phyloP scores from a whole-genome alignment of 2,888 invertebrate genomes.

The Bembecia ichneumoniformis region DNA sequence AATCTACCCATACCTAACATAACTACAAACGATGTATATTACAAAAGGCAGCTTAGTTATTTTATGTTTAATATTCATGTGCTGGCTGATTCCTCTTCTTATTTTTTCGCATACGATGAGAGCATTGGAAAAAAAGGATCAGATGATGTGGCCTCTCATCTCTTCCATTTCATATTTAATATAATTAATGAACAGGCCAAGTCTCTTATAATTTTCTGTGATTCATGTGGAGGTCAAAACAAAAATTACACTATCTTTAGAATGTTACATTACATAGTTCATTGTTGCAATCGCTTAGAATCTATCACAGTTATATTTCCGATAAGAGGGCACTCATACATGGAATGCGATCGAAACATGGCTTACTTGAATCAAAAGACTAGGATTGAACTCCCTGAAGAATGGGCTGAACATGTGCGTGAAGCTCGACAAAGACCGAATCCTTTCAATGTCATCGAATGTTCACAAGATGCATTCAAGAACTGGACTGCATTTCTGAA shows the following conservation, averaged over 20 bases:
- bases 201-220: conserved; percentile 1
- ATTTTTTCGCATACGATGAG: conserved; percentile 4
- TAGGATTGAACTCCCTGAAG: conserved; percentile 7
- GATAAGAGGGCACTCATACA: conserved; percentile 1
- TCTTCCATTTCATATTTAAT: conserved; percentile 6
- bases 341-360: neutral
- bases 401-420: conserved; percentile 2
- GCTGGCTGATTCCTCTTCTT: conserved; percentile 4
- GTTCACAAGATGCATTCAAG: conserved; percentile 6
- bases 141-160: conserved; percentile 3
- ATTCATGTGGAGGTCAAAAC: conserved; percentile 1
- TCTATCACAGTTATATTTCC: conserved; percentile 4
- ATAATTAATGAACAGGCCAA: neutral
- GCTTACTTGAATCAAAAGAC: conserved; percentile 6
- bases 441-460: conserved; percentile 5
- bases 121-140: conserved; percentile 5
- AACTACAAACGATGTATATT: conserved; percentile 5
- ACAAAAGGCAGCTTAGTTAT: conserved; percentile 4
- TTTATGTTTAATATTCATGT: conserved; percentile 3
- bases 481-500: conserved; percentile 9
- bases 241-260: conserved; percentile 1
- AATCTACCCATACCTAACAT: conserved; percentile 3
- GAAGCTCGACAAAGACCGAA: conserved; percentile 6
- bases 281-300: conserved; percentile 2
- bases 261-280: conserved; percentile 4